Evolutionary conservation across 2,888 invertebrate genomes (phyloP).

Genomic region (Rhagophthalmus giganteus): DNA sequence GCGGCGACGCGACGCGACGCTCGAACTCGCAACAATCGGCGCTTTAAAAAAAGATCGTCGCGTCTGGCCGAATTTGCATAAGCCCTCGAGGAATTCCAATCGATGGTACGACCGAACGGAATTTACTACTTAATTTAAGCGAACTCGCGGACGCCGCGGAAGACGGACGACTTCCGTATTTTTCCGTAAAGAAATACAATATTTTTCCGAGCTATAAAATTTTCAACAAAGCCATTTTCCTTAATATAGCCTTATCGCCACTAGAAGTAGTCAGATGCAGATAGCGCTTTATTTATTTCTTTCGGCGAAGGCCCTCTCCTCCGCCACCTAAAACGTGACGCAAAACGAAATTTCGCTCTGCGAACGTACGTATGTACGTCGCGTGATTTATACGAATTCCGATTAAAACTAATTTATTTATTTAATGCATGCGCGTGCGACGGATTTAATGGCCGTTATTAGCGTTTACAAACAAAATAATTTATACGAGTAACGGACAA

Average conservation of each 20-base stretch:
- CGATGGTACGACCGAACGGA: slow-evolving; percentile 20
- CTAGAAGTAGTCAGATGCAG: slow-evolving; percentile 41
- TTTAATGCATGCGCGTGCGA: slow-evolving; percentile 4
- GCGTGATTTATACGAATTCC: slow-evolving; percentile 15
- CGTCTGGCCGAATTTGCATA: slow-evolving; percentile 8
- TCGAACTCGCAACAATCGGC: too few species aligned
- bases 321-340: slow-evolving; percentile 7
- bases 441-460: neutral
- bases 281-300: slow-evolving; percentile 33
- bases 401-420: slow-evolving; percentile 12
- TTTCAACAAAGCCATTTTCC: slow-evolving; percentile 41
- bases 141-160: slow-evolving; percentile 30
- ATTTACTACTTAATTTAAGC: slow-evolving; percentile 30
- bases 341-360: too few species aligned
- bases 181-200: slow-evolving; percentile 34
- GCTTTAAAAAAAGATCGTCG: too few species aligned
- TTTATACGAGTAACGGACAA: slow-evolving; percentile 5
- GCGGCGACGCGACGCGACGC: too few species aligned
- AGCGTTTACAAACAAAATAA: slow-evolving; percentile 7
- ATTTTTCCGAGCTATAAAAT: slow-evolving; percentile 42
- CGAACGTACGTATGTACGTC: slow-evolving; percentile 5
- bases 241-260: slow-evolving; percentile 41
- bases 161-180: slow-evolving; percentile 39
- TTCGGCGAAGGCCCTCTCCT: slow-evolving; percentile 11
- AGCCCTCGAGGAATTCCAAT: slow-evolving; percentile 14